Evolutionary conservation across 30 jellyfish, hydroid and myxozoan genomes (phyloP).

Genomic region (Aurelia coerulea): DNA sequence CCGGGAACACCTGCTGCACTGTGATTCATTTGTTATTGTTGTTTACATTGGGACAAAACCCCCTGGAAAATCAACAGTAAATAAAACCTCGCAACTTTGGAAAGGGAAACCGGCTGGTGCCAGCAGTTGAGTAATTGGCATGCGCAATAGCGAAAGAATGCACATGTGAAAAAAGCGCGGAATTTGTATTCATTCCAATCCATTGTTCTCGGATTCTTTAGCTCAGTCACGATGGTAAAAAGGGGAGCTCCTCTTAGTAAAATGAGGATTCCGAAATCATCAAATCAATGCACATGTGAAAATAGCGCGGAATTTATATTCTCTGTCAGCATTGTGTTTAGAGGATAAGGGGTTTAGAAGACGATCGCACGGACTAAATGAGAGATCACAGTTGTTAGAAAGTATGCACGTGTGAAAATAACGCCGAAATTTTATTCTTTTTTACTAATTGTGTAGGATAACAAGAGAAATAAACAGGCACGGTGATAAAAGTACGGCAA

Average conservation of each 20-base stretch:
- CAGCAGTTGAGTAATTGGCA: constrained; percentile 77
- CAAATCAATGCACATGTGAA: constrained; percentile 93
- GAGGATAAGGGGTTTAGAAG: constrained; percentile 57
- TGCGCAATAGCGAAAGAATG: constrained; percentile 90
- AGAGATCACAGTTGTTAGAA: constrained; percentile 44
- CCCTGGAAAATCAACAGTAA: constrained; percentile 63
- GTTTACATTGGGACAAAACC: constrained; percentile 57
- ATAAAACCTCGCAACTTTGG: constrained; percentile 60
- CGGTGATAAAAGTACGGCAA: constrained; percentile 69
- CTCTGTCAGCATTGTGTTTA: constrained; percentile 47
- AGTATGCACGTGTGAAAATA: constrained; percentile 62
- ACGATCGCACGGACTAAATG: constrained; percentile 52
- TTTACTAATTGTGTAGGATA: constrained; percentile 46
- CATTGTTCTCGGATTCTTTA: constrained; percentile 42
- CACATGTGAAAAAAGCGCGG: constrained; percentile 97
- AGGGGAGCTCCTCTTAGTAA: constrained; percentile 32
- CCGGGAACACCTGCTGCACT: background rate
- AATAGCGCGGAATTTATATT: constrained; percentile 89
- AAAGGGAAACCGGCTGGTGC: constrained; percentile 68
- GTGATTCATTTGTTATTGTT: constrained; percentile 48
- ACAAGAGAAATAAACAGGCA: constrained; percentile 41
- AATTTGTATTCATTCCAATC: constrained; percentile 68
- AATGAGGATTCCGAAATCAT: constrained; percentile 56
- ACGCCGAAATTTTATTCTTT: constrained; percentile 59
- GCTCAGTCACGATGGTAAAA: constrained; percentile 22